phyloP scores from a whole-genome alignment of 2,888 invertebrate genomes.

The Dascillus cervinus region DNA sequence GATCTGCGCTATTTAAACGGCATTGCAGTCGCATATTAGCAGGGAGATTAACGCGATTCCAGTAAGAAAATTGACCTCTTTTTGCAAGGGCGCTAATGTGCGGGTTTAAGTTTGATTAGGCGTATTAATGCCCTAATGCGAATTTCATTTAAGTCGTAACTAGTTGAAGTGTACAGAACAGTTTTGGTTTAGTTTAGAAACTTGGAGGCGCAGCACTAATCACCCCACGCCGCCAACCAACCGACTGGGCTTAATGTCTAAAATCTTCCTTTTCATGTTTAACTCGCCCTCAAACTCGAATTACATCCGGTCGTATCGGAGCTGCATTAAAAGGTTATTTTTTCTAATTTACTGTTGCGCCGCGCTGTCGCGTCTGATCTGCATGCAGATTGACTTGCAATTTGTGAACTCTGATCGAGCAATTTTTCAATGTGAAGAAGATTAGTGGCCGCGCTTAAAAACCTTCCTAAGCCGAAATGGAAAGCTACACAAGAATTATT shows the following conservation, averaged over 20 bases:
- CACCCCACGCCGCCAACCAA: slow-evolving; percentile 14
- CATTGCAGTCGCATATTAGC: too few relatives aligned
- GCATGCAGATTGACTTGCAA: slow-evolving; percentile 28
- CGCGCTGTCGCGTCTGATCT: too few relatives aligned
- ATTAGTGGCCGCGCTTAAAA: slow-evolving; percentile 27
- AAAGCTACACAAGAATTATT: slow-evolving; percentile 29
- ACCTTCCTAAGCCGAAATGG: slow-evolving; percentile 19
- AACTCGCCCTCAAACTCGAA: slow-evolving; percentile 17
- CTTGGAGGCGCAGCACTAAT: slow-evolving; percentile 13
- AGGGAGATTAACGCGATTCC: too few relatives aligned
- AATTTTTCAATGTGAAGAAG: slow-evolving; percentile 32
- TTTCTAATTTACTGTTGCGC: too few relatives aligned
- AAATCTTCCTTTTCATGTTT: slow-evolving; percentile 18
- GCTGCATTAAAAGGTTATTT: too few relatives aligned
- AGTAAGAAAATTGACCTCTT: too few relatives aligned
- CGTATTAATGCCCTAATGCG: slow-evolving; percentile 9
- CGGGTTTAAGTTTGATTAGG: slow-evolving; percentile 10
- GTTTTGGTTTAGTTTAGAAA: slow-evolving; percentile 7
- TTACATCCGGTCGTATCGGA: too few relatives aligned
- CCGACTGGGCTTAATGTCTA: slow-evolving; percentile 15
- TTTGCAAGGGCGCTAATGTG: too few relatives aligned
- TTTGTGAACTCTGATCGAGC: slow-evolving; percentile 33
- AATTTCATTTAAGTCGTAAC: slow-evolving; percentile 14
- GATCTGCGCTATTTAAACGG: too few relatives aligned
- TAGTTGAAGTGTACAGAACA: slow-evolving; percentile 10